Base-by-base conservation (phyloP, 2,888 invertebrate genomes). In the Drosophila kanekoi region DNA sequence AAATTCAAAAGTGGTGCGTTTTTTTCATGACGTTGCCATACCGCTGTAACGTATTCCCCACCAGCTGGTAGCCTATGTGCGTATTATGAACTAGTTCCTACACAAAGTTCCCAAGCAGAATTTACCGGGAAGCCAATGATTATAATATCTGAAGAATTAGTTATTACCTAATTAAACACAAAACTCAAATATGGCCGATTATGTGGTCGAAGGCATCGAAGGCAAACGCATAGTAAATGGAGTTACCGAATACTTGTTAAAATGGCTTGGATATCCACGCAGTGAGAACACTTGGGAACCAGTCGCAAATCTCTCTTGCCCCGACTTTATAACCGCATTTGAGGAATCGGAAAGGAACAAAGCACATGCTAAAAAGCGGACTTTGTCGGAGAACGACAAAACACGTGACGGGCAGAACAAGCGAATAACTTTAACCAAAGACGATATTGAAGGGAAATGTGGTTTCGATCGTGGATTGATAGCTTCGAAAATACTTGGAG, bases 281-380 rank as follows among this genome's bases (percentile, higher is more conserved):
- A 96, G 95, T 44, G 98, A 98, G 85, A 98, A 98, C 87, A 98
- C 98, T 1, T 98, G 98, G 98, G 98, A 98, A 88, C 98, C 98
- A 0, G 96, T 96, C 82, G 97, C 97, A 82, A 97, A 98, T 90
- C 93, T 98, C 2, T 97, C 97, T 87, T 98, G 98, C 91, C 98
- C 98, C 0, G 97, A 97, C 82, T 93, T 97, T 37, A 97, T 97
- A 74, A 94, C 95, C 64, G 96, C 96, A 0, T 98, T 96, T 92
- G 98, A 98, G 91, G 96, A 96, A 8, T 95, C 95, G 0, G 93
- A 96, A 49, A 95, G 95, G 86, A 95, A 94, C 87, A 94, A 95
- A 11, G 8, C 16, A 1, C 3, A 18, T 0, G 9, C 9, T 4
- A 41, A 18, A 11, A 70, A 94, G 93, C 91, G 93, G 92, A 68